Percentiles rank a stretch among this genome's conserved stretches.
Evolutionary conservation across 2,797 vertebrate genomes (phyloP).

Genomic region (Sciurus carolinensis): DNA sequence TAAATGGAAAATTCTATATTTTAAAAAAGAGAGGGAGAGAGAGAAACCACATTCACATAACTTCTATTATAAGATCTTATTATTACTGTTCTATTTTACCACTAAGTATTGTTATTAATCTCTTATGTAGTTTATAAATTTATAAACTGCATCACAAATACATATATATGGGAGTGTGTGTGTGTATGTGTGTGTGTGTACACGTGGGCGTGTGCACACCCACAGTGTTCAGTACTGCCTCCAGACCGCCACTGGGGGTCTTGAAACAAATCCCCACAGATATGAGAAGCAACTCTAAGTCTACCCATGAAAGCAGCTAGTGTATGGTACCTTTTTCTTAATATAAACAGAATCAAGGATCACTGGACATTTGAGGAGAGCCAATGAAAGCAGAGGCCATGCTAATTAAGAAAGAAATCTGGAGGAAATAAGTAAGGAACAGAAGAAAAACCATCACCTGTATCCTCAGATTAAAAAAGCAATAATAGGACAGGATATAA

Average conservation of each 20-base stretch:
- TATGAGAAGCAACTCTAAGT: not conserved
- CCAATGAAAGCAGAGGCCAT: not conserved
- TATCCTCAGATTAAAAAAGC: not conserved
- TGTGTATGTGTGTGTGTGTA: too few relatives aligned
- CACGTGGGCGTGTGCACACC: not conserved
- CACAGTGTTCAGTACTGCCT: not conserved
- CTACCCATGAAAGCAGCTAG: not conserved
- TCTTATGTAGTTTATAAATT: not conserved
- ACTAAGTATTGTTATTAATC: not conserved
- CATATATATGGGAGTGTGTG: not conserved
- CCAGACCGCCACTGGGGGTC: not conserved
- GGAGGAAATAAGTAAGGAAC: not conserved
- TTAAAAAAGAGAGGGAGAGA: not conserved
- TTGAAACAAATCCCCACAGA: not conserved
- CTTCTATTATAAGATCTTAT: not conserved
- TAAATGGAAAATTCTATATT: not conserved
- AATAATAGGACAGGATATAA: not conserved
- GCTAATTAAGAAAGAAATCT: not conserved
- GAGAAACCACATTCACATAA: not conserved
- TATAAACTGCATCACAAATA: not conserved
- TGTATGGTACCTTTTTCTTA: not conserved
- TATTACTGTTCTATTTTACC: not conserved
- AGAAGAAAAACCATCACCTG: not conserved
- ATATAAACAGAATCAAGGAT: not conserved
- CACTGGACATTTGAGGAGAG: not conserved